Evolutionary conservation across 2,888 invertebrate species (phyloP).

Genomic region (Acrocera orbiculus): DNA sequence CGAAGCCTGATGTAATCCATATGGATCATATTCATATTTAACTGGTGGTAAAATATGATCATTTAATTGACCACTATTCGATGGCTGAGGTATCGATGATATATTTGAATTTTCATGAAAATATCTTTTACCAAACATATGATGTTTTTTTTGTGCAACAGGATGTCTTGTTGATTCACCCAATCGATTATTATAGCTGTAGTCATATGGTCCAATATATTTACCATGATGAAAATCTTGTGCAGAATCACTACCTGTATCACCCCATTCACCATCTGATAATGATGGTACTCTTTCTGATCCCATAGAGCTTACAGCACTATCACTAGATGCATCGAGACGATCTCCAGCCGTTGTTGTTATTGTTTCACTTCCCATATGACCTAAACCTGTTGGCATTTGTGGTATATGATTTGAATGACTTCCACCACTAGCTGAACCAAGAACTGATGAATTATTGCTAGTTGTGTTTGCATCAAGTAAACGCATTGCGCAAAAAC

Average conservation of each 20-base stretch:
- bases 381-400: conserved; percentile 13
- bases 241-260: conserved; percentile 67
- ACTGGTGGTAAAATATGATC: conserved; percentile 24
- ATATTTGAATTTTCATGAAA: conserved; percentile 42
- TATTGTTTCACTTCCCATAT: conserved; percentile 35
- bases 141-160: conserved; percentile 78
- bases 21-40: conserved; percentile 41
- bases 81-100: conserved; percentile 9
- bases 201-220: conserved; percentile 48
- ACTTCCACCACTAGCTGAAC: conserved; percentile 17
- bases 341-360: conserved; percentile 35
- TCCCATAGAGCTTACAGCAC: conserved; percentile 85
- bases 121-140: conserved; percentile 78
- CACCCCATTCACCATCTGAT: conserved; percentile 83
- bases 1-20: conserved; percentile 21
- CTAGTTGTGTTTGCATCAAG: conserved; percentile 38
- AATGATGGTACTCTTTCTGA: conserved; percentile 76
- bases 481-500: conserved; percentile 78
- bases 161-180: conserved; percentile 39
- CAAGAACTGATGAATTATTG: conserved; percentile 28
- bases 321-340: conserved; percentile 74
- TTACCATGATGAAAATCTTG: conserved; percentile 51
- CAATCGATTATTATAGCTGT: conserved; percentile 42
- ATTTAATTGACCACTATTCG: conserved; percentile 4
- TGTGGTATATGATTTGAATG: conserved; percentile 8